phyloP scores from a whole-genome alignment of 1,140 invertebrate genomes.

The Heliconius melpomene region DNA sequence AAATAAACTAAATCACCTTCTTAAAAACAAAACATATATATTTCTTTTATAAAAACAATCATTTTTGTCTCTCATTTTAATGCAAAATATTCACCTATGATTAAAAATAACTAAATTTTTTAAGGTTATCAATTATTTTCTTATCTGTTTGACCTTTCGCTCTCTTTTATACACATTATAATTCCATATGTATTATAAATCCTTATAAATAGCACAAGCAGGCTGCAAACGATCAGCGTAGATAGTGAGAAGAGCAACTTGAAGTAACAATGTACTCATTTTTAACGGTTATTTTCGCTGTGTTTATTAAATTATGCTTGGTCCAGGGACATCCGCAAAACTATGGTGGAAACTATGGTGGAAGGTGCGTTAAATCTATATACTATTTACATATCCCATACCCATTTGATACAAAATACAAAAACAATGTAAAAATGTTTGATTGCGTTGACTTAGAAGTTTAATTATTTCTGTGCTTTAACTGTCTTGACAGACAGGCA shows the following conservation, averaged over 20 bases:
- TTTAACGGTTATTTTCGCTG: not conserved
- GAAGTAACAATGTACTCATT: not conserved
- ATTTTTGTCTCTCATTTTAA: not conserved
- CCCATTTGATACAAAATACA: too few relatives aligned
- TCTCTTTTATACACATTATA: not conserved
- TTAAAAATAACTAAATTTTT: slow-evolving; percentile 7
- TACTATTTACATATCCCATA: too few relatives aligned
- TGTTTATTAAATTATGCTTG: not conserved
- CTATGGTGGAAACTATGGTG: not conserved
- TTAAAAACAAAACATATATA: too few relatives aligned
- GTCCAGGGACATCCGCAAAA: not conserved
- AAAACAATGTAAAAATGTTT: too few relatives aligned
- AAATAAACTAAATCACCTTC: too few relatives aligned
- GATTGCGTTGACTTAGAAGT: too few relatives aligned
- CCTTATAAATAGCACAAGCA: not conserved
- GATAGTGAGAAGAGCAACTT: not conserved
- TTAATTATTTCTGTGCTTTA: too few relatives aligned
- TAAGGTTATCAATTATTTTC: not conserved
- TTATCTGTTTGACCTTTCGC: slow-evolving; percentile 8
- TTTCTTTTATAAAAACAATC: too few relatives aligned
- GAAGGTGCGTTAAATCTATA: not conserved
- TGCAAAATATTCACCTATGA: not conserved
- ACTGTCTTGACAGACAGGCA: too few relatives aligned
- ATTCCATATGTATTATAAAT: not conserved
- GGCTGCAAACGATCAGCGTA: not conserved